These are phyloP conservation scores for Mnemiopsis leidyi DNA, from an alignment of 37 sponge, comb jelly and placozoan species.

Conservation along the genomic window DNA sequence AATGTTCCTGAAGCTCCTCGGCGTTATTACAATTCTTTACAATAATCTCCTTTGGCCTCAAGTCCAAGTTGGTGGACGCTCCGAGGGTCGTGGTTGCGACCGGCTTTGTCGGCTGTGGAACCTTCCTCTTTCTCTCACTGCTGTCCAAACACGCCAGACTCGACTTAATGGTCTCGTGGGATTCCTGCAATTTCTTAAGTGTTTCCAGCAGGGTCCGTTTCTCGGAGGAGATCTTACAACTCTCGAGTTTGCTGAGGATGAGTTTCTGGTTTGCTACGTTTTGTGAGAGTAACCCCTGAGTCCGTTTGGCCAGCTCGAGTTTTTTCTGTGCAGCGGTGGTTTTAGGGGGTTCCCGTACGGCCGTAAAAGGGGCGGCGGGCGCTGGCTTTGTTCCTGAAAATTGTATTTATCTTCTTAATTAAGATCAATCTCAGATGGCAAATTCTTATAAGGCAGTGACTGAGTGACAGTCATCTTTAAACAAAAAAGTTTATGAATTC, in stretches of 20 bases:
- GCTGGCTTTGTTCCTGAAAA: too few species aligned
- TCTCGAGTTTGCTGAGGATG: constrained; percentile 47
- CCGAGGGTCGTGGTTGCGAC: neutral
- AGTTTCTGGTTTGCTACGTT: constrained; percentile 54
- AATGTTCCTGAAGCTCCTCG: constrained; percentile 57
- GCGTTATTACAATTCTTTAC: constrained; percentile 58
- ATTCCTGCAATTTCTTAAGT: constrained; percentile 30
- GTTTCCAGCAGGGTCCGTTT: neutral
- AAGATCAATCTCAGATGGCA: too few species aligned
- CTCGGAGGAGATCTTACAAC: constrained; percentile 22
- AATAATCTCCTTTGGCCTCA: constrained; percentile 57
- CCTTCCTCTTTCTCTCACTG: neutral
- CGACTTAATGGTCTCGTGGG: constrained; percentile 44
- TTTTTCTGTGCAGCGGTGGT: constrained; percentile 17
- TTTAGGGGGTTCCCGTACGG: neutral
- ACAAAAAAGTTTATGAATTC: too few species aligned
- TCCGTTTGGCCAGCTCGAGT: constrained; percentile 2
- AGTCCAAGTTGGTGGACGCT: constrained; percentile 37
- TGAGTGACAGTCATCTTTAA: too few species aligned
- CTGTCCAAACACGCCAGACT: constrained; percentile 1
- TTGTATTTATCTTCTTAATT: too few species aligned
- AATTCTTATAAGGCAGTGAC: too few species aligned
- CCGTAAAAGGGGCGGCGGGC: neutral
- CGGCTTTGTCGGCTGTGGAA: neutral
- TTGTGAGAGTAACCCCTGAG: constrained; percentile 26